Evolutionary conservation across 2,113 vertebrate genomes (phyloP).

Genomic region (Vireo altiloquus): DNA sequence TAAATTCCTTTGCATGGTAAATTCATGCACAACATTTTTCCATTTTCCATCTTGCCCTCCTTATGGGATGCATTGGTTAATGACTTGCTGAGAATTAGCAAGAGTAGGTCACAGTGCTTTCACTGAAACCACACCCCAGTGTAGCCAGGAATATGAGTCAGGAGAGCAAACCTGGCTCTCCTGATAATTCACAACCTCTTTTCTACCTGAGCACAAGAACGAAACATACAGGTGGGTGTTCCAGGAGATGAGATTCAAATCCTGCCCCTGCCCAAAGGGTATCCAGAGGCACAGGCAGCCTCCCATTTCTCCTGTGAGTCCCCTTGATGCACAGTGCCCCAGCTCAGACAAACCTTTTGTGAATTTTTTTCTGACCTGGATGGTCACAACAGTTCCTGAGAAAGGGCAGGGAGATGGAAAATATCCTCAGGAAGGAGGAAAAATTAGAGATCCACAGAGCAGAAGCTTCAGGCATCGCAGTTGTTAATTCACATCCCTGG

Average conservation of each 20-base stretch:
- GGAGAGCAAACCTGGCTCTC: background rate
- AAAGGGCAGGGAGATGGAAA: background rate
- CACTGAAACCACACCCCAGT: background rate
- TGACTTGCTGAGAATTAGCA: background rate
- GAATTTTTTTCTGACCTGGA: background rate
- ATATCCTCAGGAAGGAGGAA: background rate
- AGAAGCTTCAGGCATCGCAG: background rate
- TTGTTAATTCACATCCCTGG: background rate
- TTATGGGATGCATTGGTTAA: rapidly evolving
- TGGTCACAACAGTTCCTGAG: background rate
- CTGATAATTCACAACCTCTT: background rate
- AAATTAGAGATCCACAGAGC: background rate
- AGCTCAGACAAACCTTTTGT: background rate
- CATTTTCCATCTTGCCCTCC: background rate
- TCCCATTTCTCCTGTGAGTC: background rate
- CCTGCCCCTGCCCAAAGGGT: background rate
- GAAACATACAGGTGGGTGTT: rapidly evolving
- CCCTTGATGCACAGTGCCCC: rapidly evolving
- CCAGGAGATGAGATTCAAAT: background rate
- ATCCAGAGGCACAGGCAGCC: background rate
- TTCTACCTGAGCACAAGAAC: background rate
- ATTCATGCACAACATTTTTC: rapidly evolving
- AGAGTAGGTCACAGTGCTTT: background rate
- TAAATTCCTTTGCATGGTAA: background rate
- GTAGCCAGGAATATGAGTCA: background rate